phyloP scores from a whole-genome alignment of 2,113 vertebrate species.

The Pangasianodon hypophthalmus region DNA sequence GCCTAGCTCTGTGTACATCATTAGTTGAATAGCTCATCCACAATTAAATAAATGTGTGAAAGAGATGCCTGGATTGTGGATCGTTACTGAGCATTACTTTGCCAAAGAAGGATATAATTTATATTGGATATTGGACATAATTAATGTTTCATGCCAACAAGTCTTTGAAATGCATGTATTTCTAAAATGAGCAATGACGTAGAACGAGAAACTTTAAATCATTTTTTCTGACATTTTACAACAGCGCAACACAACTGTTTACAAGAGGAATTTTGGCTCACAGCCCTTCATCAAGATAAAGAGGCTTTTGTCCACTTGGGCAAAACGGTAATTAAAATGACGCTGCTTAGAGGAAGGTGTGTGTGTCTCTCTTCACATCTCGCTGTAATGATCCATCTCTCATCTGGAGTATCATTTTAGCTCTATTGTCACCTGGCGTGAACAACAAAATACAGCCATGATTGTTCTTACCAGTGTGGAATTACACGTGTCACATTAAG shows the following conservation, averaged over 20 bases:
- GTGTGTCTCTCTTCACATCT: background rate
- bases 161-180: background rate
- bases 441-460: constrained; percentile 18
- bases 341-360: background rate
- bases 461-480: background rate
- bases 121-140: background rate
- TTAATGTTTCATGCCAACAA: background rate
- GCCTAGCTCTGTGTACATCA: background rate
- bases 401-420: background rate
- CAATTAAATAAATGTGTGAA: background rate
- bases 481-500: background rate
- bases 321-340: background rate
- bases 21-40: background rate
- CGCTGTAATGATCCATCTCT: background rate
- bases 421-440: background rate
- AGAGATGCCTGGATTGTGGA: background rate
- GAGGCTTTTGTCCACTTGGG: constrained; percentile 5
- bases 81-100: background rate
- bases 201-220: background rate
- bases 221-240: background rate
- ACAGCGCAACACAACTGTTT: background rate
- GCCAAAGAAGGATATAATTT: background rate
- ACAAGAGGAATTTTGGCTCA: background rate
- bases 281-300: background rate
- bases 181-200: background rate